Evolutionary conservation across 2,113 vertebrate genomes (phyloP).

Genomic region (Oreochromis niloticus): DNA sequence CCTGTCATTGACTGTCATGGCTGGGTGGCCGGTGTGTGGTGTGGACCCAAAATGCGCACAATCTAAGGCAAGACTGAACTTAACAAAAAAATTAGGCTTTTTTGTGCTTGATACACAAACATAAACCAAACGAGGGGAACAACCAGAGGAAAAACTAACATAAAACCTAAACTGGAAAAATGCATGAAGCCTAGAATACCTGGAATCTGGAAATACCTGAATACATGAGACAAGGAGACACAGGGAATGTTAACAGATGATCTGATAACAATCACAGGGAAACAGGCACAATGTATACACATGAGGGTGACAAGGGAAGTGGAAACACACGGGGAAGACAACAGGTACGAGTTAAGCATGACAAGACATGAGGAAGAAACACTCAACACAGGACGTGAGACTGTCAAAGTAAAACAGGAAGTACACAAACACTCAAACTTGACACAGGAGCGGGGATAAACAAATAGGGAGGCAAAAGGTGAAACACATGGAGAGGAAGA

Average conservation of each 20-base stretch:
- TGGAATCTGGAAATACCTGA: not conserved
- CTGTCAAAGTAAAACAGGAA: not conserved
- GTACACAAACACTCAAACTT: not conserved
- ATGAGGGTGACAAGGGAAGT: not conserved
- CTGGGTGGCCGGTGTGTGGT: not conserved
- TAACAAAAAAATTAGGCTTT: not conserved
- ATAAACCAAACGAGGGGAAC: not conserved
- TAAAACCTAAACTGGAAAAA: not conserved
- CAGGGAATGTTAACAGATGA: not conserved
- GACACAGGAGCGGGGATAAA: not conserved
- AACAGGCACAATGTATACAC: not conserved
- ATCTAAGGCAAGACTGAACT: not conserved
- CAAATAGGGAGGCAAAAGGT: not conserved
- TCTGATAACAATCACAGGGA: not conserved
- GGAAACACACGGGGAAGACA: not conserved
- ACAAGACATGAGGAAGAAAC: not conserved
- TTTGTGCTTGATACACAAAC: not conserved
- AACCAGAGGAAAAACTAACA: not conserved
- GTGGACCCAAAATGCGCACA: not conserved
- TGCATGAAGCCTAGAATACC: not conserved
- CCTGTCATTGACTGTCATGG: not conserved
- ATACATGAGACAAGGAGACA: not conserved
- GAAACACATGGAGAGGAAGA: not conserved
- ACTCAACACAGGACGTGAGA: not conserved
- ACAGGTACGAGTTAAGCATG: not conserved